phyloP scores from a whole-genome alignment of 1,140 invertebrate genomes.

The Bombus breviceps region DNA sequence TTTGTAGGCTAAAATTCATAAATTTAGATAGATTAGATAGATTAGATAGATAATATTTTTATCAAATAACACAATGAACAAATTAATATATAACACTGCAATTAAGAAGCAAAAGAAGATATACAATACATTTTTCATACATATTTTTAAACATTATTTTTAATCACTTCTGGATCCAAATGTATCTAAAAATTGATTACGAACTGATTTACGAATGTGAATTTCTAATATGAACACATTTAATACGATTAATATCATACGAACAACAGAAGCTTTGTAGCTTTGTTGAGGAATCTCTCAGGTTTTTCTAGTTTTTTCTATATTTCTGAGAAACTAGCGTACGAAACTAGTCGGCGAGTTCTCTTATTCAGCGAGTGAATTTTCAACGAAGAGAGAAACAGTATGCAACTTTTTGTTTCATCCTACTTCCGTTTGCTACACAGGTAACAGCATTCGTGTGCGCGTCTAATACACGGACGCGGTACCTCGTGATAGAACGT shows the following conservation, averaged over 20 bases:
- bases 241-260: background rate
- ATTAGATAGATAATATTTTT: no score
- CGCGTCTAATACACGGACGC: conserved; percentile 27
- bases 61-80: no score
- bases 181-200: no score
- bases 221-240: background rate
- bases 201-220: background rate
- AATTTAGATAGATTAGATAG: no score
- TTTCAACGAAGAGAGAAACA: conserved; percentile 3
- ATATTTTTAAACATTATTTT: background rate
- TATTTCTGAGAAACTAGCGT: background rate
- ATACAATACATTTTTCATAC: background rate
- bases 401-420: conserved; percentile 14
- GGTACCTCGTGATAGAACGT: conserved; percentile 53
- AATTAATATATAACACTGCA: no score
- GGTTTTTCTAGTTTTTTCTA: background rate
- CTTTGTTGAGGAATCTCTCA: background rate
- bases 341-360: background rate
- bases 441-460: conserved; percentile 13
- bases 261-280: no score
- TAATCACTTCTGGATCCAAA: no score
- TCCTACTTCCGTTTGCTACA: background rate
- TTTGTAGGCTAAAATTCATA: no score
- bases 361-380: background rate
- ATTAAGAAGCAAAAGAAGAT: background rate